Evolutionary conservation across 2,888 invertebrate genomes (phyloP).

Genomic region (Drosophila diplacantha): DNA sequence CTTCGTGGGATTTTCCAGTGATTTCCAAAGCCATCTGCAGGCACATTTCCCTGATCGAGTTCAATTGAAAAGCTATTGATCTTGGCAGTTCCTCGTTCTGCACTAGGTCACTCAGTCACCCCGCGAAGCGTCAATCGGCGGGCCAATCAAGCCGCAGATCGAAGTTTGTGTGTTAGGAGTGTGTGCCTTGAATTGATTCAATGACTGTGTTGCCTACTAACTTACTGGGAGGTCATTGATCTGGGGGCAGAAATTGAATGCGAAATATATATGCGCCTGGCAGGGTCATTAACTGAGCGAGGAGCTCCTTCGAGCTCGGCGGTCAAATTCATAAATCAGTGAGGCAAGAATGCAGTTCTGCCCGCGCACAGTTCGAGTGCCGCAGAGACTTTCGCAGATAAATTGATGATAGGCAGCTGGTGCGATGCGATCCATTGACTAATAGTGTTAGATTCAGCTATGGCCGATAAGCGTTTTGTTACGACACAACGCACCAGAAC

Average conservation of each 20-base stretch:
- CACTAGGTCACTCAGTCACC: slow-evolving; percentile 47
- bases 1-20: not conserved
- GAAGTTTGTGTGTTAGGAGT: slow-evolving; percentile 43
- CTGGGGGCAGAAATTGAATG: slow-evolving; percentile 11
- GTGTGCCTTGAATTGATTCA: slow-evolving; percentile 40
- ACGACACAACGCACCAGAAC: slow-evolving; percentile 51
- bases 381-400: slow-evolving; percentile 46
- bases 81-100: slow-evolving; percentile 28
- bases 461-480: slow-evolving; percentile 68
- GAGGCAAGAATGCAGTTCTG: slow-evolving; percentile 57
- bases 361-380: slow-evolving; percentile 43
- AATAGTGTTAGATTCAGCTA: slow-evolving; percentile 66
- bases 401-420: slow-evolving; percentile 70
- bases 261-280: slow-evolving; percentile 12
- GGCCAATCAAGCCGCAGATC: slow-evolving; percentile 18
- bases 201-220: slow-evolving; percentile 57
- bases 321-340: slow-evolving; percentile 71
- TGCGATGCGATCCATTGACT: slow-evolving; percentile 61
- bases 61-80: slow-evolving; percentile 46
- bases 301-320: slow-evolving; percentile 28
- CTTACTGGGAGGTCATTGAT: slow-evolving; percentile 54
- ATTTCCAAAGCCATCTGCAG: not conserved
- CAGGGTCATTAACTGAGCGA: slow-evolving; percentile 66
- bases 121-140: slow-evolving; percentile 23
- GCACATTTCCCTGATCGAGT: slow-evolving; percentile 9